Conservation (phyloP, 2,113 vertebrate genomes). For the Ahaetulla prasina region DNA sequence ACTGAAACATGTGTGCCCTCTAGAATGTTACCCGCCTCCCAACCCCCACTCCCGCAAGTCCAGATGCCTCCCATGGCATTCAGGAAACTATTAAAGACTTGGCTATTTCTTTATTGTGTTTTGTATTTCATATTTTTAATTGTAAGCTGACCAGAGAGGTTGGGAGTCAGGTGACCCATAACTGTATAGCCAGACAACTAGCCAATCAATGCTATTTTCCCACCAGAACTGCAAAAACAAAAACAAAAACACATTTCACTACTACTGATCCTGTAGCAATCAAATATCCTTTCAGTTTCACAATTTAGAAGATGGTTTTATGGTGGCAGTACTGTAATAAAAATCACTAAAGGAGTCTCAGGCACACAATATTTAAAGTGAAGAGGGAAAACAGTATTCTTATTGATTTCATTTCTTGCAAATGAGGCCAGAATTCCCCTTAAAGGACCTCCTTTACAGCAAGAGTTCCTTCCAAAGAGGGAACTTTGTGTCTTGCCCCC, state of each 20-base stretch:
- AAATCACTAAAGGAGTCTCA: not conserved
- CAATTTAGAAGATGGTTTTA: not conserved
- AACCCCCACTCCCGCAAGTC: not conserved
- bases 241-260: not conserved
- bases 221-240: not conserved
- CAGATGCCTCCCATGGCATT: not conserved
- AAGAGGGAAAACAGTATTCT: not conserved
- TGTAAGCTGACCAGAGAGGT: not conserved
- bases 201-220: not conserved
- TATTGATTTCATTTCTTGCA: not conserved
- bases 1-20: not conserved
- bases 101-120: not conserved
- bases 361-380: not conserved
- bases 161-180: not conserved
- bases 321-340: not conserved
- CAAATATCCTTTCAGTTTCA: not conserved
- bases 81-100: not conserved
- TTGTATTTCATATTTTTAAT: not conserved
- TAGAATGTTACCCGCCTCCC: not conserved
- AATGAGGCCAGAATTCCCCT: not conserved
- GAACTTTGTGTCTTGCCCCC: not conserved
- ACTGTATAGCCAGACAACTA: not conserved
- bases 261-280: not conserved
- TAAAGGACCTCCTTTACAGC: not conserved
- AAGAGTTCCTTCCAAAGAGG: not conserved